These are phyloP conservation scores for Crocodylus rhombifer DNA, from an alignment of 2,797 vertebrate species.

Conservation along the genomic window DNA sequence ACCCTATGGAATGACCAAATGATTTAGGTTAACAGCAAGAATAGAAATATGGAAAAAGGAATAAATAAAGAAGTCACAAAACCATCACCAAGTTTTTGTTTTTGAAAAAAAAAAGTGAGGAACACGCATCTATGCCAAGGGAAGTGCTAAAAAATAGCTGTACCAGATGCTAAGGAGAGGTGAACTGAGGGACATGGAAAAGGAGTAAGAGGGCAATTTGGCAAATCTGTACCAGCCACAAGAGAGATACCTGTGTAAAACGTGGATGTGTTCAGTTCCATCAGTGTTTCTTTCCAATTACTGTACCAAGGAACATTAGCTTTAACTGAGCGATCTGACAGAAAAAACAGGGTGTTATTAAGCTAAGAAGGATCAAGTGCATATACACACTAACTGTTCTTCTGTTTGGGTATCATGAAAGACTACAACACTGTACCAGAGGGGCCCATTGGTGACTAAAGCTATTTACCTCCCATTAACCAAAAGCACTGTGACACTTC, in stretches of 20 bases:
- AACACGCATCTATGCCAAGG: constrained; percentile 57
- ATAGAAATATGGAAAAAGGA: neutral
- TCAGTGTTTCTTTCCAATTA: constrained; percentile 93
- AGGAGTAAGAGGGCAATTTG: constrained; percentile 69
- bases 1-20: constrained; percentile 15
- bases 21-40: constrained; percentile 50
- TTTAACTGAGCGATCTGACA: constrained; percentile 93
- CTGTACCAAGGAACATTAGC: constrained; percentile 93
- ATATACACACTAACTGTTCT: constrained; percentile 52
- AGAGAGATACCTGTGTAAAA: constrained; percentile 90
- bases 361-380: constrained; percentile 62
- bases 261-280: constrained; percentile 89
- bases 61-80: constrained; percentile 42
- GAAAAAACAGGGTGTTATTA: constrained; percentile 84
- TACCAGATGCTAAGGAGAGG: constrained; percentile 68
- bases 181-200: constrained; percentile 63
- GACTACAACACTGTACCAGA: neutral
- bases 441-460: neutral
- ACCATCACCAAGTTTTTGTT: constrained; percentile 66
- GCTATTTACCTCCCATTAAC: neutral
- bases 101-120: constrained; percentile 55
- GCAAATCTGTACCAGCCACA: constrained; percentile 74
- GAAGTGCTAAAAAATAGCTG: constrained; percentile 61
- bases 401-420: neutral
- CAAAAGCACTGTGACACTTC: neutral